Conservation (phyloP, 2,797 vertebrate genomes). For the Anguilla obscura region DNA sequence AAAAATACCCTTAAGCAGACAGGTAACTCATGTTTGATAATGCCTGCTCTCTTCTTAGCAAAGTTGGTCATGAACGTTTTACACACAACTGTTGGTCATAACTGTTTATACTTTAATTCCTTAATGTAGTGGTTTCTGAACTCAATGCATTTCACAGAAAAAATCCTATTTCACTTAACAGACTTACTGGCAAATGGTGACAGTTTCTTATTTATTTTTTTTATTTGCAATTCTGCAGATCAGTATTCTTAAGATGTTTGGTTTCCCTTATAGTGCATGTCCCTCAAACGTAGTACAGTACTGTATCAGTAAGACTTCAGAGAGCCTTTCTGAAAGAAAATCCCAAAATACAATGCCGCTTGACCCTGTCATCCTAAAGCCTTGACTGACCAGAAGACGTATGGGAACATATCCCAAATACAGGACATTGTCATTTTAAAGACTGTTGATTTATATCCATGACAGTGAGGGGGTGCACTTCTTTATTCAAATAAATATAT, state of each 20-base stretch:
- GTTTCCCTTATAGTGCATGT: neutral
- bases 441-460: neutral
- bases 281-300: neutral
- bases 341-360: neutral
- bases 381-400: neutral
- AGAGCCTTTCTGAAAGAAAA: neutral
- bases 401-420: neutral
- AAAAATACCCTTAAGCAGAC: neutral
- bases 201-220: neutral
- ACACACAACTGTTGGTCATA: neutral
- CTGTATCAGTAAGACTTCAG: neutral
- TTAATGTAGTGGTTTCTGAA: neutral
- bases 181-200: neutral
- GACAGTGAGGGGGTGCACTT: neutral
- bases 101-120: neutral
- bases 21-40: neutral
- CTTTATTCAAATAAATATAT: neutral
- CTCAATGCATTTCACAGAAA: neutral
- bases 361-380: constrained; percentile 14
- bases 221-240: neutral
- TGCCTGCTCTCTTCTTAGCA: neutral
- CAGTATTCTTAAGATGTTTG: neutral
- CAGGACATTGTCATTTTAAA: neutral
- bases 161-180: neutral
- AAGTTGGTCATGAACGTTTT: neutral